Evolutionary conservation across 1,140 invertebrate species (phyloP), one percentile per base, ranked within the genome.

Genomic region (Achroia grisella): DNA sequence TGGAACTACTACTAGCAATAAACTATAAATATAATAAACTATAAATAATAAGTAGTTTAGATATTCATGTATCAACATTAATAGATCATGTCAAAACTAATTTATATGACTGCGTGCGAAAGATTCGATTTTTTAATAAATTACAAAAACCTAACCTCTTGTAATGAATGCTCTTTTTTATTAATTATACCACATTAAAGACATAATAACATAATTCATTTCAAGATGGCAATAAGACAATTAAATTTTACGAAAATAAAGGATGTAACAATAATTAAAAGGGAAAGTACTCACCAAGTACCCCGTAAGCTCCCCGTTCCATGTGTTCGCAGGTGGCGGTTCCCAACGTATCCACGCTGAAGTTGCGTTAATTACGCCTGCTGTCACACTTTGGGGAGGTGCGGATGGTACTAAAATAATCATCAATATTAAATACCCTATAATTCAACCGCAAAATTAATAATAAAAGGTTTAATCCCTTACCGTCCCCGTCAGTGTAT

Each of bases 301-400:
- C 35, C 93, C 93, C 40, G 90, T 88, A 10, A 96, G 86, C 72
- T 92, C 88, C 29, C 94, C 94, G 80, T 95, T 95, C 65, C 91
- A 89, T 34, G 91, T 89, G 32, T 89, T 87, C 44, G 89, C 88
- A 12, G 91, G 89, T 9, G 94, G 94, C 6, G 93, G 90, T 34
- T 90, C 88, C 94, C 94, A 96, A 48, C 89, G 85, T 36, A 96
- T 90, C 62, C 90, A 90, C 1, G 93, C 92, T 23, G 92, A 91
- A n/a, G 91, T 94, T 32, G 90, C 87, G 66, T 94, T 94, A 49
- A 94, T 88, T 75, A 94, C 91, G 47, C 93, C 92, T 12, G 93
- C 91, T 50, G 91, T 87, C 40, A 95, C 89, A 67, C 93, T 91
- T 58, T 90, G 89, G 0, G 94, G 94, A 17, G 94, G 88, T 28